Evolutionary conservation across 2,113 vertebrate species (phyloP).

Genomic region (Rafetus swinhoei): DNA sequence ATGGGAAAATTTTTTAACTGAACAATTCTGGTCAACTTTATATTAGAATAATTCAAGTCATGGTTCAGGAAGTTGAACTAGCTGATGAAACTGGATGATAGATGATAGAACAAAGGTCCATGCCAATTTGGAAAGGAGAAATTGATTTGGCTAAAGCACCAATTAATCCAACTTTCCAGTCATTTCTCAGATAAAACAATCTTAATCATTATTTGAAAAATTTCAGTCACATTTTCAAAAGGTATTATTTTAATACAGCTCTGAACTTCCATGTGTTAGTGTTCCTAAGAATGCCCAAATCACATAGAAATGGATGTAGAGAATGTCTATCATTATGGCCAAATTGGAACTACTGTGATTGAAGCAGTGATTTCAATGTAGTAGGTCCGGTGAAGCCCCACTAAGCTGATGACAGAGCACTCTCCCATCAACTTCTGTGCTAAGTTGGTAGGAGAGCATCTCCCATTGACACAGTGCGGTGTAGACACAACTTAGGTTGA

Average conservation of each 20-base stretch:
- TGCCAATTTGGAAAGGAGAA: background rate
- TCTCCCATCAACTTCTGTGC: too few relatives aligned
- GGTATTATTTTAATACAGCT: constrained; percentile 35
- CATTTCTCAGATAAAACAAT: constrained; percentile 19
- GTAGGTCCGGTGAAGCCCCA: too few relatives aligned
- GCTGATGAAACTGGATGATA: background rate
- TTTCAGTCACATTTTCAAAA: background rate
- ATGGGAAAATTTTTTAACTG: background rate
- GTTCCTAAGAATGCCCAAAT: constrained; percentile 35
- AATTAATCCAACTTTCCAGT: constrained; percentile 20
- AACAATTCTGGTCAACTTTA: background rate
- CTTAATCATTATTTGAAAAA: constrained; percentile 14
- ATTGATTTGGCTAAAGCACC: background rate
- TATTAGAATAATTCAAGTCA: background rate
- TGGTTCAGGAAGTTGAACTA: background rate
- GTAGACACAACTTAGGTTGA: too few relatives aligned
- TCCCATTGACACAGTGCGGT: too few relatives aligned
- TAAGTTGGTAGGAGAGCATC: too few relatives aligned
- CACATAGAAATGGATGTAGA: background rate
- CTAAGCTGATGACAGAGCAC: too few relatives aligned
- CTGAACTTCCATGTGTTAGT: constrained; percentile 11
- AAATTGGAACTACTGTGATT: too few relatives aligned
- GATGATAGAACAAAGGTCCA: background rate
- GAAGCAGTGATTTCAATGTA: too few relatives aligned
- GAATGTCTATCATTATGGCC: too few relatives aligned